phyloP scores from a whole-genome alignment of 2,888 invertebrate genomes.

The Monoplex corrugatus region DNA sequence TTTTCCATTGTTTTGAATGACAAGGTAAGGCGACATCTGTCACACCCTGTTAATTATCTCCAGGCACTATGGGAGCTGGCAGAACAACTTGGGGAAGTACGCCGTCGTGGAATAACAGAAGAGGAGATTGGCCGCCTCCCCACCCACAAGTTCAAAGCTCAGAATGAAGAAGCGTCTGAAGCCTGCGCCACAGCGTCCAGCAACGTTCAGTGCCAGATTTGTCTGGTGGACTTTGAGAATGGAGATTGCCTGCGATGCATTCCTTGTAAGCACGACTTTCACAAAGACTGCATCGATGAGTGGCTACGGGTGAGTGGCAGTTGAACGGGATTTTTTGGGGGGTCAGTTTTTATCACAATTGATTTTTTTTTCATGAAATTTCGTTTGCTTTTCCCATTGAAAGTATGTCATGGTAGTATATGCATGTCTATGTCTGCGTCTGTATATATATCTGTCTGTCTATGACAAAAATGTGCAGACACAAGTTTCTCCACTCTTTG shows the following conservation, averaged over 20 bases:
- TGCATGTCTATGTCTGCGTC: background rate
- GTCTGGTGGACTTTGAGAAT: constrained; percentile 66
- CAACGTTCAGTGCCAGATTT: constrained; percentile 67
- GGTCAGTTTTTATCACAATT: background rate
- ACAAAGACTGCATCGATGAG: constrained; percentile 68
- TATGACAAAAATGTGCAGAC: too few relatives aligned
- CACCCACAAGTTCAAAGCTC: constrained; percentile 57
- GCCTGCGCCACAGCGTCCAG: constrained; percentile 37
- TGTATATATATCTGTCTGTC: background rate
- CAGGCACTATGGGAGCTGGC: constrained; percentile 70
- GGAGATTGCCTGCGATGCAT: constrained; percentile 66
- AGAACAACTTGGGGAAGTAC: constrained; percentile 69
- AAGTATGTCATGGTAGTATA: background rate
- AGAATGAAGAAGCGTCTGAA: background rate
- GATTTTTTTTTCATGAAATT: too few relatives aligned
- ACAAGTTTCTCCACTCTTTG: too few relatives aligned
- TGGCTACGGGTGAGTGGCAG: constrained; percentile 67
- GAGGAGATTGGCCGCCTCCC: constrained; percentile 62
- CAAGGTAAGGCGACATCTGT: too few relatives aligned
- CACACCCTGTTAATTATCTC: too few relatives aligned
- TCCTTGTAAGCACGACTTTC: constrained; percentile 71
- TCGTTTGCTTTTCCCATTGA: background rate
- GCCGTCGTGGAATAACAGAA: constrained; percentile 63
- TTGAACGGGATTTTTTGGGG: background rate
- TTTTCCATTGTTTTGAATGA: too few relatives aligned